phyloP scores from a whole-genome alignment of 2,888 invertebrate genomes.

The Homarus gammarus region DNA sequence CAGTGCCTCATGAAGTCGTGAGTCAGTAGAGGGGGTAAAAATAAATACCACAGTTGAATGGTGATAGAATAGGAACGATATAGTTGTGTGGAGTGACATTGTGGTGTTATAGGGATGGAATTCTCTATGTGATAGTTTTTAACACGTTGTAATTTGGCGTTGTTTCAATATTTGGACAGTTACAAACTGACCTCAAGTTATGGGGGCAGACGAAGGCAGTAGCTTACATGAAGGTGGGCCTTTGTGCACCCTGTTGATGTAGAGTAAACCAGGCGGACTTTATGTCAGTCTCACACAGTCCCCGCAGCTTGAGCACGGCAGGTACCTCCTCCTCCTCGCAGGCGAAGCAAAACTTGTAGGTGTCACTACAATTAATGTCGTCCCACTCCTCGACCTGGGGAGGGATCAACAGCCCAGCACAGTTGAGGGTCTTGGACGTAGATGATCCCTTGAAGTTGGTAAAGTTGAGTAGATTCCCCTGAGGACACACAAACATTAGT shows the following conservation, averaged over 20 bases:
- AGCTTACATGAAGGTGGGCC: constrained; percentile 13
- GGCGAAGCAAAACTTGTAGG: constrained; percentile 29
- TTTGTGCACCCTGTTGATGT: not conserved
- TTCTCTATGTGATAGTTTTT: too few relatives aligned
- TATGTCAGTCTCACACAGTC: constrained; percentile 34
- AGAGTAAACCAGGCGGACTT: constrained; percentile 44
- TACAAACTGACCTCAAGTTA: too few relatives aligned
- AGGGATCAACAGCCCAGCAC: constrained; percentile 9
- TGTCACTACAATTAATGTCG: not conserved
- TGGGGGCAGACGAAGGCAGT: too few relatives aligned
- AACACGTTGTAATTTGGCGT: too few relatives aligned
- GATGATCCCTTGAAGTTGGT: constrained; percentile 10
- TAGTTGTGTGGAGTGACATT: too few relatives aligned
- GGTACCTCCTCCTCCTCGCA: constrained; percentile 26
- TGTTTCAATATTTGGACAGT: too few relatives aligned
- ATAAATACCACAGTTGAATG: too few relatives aligned
- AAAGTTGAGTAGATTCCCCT: constrained; percentile 22
- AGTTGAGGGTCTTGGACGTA: not conserved
- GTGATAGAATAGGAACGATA: too few relatives aligned
- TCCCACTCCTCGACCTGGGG: constrained; percentile 37
- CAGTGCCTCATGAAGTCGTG: too few relatives aligned
- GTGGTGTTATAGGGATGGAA: too few relatives aligned
- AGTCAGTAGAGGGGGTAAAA: too few relatives aligned
- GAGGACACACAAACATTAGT: too few relatives aligned
- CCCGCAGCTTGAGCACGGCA: constrained; percentile 26